Conservation (phyloP, 2,113 vertebrate genomes). For the Struthio camelus region DNA sequence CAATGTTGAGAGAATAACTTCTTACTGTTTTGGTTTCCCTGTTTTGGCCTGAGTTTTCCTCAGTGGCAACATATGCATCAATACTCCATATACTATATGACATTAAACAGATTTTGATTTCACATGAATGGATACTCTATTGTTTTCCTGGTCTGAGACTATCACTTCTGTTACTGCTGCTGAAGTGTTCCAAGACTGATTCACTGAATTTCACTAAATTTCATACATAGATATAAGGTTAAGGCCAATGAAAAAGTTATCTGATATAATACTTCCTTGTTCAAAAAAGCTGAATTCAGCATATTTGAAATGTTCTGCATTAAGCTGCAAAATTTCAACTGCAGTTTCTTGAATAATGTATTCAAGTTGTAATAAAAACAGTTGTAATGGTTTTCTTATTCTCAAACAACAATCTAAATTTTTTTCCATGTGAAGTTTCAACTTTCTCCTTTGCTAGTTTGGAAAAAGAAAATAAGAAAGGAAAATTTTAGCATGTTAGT, state of each 20-base stretch:
- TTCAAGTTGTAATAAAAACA: neutral
- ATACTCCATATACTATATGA: neutral
- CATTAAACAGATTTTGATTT: neutral
- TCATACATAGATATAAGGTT: neutral
- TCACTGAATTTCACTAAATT: neutral
- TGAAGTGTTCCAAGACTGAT: neutral
- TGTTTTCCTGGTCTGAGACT: neutral
- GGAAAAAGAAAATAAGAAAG: neutral
- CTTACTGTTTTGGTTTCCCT: neutral
- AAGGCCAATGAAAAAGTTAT: neutral
- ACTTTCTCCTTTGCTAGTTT: neutral
- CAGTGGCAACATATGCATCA: rapidly evolving
- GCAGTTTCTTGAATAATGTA: neutral
- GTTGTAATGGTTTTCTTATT: neutral
- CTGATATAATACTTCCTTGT: neutral
- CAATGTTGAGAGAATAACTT: neutral
- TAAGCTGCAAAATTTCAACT: neutral
- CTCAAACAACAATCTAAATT: neutral
- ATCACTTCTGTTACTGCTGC: neutral
- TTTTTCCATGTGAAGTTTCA: neutral
- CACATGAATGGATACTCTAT: neutral
- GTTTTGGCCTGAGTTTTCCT: neutral
- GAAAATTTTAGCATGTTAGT: neutral
- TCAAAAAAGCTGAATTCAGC: neutral
- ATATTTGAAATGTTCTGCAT: neutral